These are phyloP conservation scores for Oceanodroma leucorhoa DNA, from an alignment of 2,797 vertebrate genomes.

Conservation along the genomic window DNA sequence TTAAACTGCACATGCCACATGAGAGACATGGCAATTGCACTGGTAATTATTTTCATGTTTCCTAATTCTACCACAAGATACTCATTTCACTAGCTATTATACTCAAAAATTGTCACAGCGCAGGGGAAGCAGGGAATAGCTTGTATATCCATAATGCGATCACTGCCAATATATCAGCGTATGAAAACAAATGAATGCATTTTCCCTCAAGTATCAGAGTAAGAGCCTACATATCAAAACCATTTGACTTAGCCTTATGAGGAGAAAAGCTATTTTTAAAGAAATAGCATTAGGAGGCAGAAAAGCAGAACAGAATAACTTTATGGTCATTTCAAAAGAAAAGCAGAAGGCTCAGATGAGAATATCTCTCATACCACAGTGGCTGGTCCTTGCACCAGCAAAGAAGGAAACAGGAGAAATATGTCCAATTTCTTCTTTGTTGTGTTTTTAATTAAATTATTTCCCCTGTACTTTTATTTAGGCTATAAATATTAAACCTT, in stretches of 20 bases:
- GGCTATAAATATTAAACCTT: neutral
- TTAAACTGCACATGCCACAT: neutral
- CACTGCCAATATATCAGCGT: neutral
- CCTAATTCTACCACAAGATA: slow-evolving; percentile 25
- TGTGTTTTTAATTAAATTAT: neutral
- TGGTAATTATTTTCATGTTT: slow-evolving; percentile 1
- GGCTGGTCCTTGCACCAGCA: neutral
- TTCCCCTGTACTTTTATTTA: neutral
- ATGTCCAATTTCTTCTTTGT: neutral
- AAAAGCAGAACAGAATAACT: neutral
- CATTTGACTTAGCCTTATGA: neutral
- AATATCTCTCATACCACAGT: neutral
- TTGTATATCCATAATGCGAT: neutral
- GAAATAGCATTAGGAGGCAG: neutral
- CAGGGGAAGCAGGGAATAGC: neutral
- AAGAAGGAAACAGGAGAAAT: neutral
- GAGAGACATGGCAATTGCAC: neutral
- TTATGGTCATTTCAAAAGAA: neutral
- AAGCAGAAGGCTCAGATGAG: neutral
- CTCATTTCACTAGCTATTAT: slow-evolving; percentile 26
- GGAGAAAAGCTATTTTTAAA: neutral
- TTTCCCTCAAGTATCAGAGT: neutral
- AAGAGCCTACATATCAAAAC: neutral
- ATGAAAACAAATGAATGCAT: slow-evolving; percentile 20
- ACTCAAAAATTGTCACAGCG: neutral